A percentile compares a stretch with the other conserved stretches of the same genome.
These are phyloP conservation scores for Vanacampus margaritifer DNA, from an alignment of 2,113 vertebrate species.

Conservation along the genomic window DNA sequence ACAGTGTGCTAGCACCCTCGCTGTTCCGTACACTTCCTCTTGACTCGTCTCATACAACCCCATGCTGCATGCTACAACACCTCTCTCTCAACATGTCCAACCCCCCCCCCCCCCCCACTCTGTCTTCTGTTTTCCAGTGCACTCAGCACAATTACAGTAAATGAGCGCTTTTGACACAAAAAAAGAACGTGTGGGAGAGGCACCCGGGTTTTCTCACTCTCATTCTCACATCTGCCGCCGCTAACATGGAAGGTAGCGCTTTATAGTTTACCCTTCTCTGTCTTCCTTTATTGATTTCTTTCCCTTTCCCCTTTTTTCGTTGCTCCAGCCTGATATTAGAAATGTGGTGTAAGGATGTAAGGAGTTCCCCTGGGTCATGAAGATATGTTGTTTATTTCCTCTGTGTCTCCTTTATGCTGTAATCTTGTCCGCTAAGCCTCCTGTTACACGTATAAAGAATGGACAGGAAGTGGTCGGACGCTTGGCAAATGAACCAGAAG, in stretches of 20 bases:
- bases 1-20: conserved; percentile 49
- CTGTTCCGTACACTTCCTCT: conserved; percentile 49
- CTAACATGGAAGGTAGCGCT: conserved; percentile 31
- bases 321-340: background rate
- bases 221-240: conserved; percentile 19
- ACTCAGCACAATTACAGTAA: conserved; percentile 33
- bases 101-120: conserved; percentile 8
- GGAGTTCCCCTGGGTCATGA: conserved; percentile 40
- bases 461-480: conserved; percentile 34
- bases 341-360: conserved; percentile 2
- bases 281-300: conserved; percentile 11
- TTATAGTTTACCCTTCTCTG: conserved; percentile 19
- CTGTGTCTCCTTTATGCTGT: conserved; percentile 10
- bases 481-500: conserved; percentile 53
- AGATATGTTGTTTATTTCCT: conserved; percentile 38
- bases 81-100: conserved; percentile 15
- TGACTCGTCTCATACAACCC: conserved; percentile 19
- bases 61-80: conserved; percentile 12
- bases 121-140: conserved; percentile 18
- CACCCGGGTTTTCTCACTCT: conserved; percentile 22
- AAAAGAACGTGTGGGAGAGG: conserved; percentile 32
- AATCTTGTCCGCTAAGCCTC: conserved; percentile 20
- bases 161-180: conserved; percentile 19
- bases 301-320: conserved; percentile 1
- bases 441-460: conserved; percentile 7